Conservation (phyloP, 2,888 invertebrate genomes). For the Melipona beecheii region DNA sequence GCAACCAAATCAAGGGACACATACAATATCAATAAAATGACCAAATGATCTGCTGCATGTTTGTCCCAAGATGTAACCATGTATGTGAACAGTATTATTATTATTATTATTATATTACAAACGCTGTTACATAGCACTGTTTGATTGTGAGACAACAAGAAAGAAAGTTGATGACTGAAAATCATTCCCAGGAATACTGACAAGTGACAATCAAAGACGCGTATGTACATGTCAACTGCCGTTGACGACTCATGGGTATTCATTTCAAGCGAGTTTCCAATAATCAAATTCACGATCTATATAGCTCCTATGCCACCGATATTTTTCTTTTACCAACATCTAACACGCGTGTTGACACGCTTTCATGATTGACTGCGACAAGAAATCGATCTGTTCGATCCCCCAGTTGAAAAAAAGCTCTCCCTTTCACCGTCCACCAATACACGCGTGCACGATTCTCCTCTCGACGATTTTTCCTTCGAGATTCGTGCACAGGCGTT, state of each 20-base stretch:
- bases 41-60: background rate
- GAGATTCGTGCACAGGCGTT: slow-evolving; percentile 20
- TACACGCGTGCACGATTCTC: background rate
- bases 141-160: no score
- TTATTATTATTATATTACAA: no score
- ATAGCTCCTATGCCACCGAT: slow-evolving; percentile 22
- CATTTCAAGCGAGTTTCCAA: slow-evolving; percentile 57
- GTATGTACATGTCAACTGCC: slow-evolving; percentile 9
- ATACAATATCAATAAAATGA: no score
- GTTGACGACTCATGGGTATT: slow-evolving; percentile 16
- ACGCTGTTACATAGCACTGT: no score
- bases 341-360: slow-evolving; percentile 24
- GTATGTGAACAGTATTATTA: background rate
- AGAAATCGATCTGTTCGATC: slow-evolving; percentile 35
- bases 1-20: background rate
- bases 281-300: slow-evolving; percentile 57
- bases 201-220: slow-evolving; percentile 11
- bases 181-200: background rate
- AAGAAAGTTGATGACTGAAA: background rate
- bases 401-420: slow-evolving; percentile 25
- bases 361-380: slow-evolving; percentile 34
- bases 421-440: slow-evolving; percentile 57
- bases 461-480: background rate
- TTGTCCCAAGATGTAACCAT: background rate
- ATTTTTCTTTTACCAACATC: slow-evolving; percentile 15